Evolutionary conservation across 2,113 vertebrate genomes (phyloP).

Genomic region (Toxotes jaculatrix): DNA sequence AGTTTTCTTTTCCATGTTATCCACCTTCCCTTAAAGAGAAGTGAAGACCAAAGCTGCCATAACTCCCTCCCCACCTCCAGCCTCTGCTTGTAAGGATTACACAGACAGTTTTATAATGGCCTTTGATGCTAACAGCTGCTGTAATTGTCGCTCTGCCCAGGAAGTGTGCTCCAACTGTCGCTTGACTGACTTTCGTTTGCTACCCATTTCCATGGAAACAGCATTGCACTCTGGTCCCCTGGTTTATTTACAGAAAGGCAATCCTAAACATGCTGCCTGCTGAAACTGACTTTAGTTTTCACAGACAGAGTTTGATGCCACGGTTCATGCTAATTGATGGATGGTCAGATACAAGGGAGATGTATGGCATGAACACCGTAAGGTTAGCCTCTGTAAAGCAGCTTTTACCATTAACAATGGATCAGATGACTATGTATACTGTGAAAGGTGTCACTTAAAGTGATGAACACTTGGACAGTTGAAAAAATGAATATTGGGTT

Average conservation of each 20-base stretch:
- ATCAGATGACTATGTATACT: no score
- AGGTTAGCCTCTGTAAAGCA: not conserved
- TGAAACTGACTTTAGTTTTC: not conserved
- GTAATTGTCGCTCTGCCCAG: conserved; percentile 61
- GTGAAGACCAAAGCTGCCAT: conserved; percentile 2
- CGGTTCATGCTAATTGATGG: not conserved
- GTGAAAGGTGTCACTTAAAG: no score
- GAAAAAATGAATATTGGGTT: no score
- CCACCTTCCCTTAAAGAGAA: conserved; percentile 26
- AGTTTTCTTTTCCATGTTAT: conserved; percentile 39
- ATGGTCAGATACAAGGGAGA: not conserved
- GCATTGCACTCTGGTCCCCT: conserved; percentile 22
- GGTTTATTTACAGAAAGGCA: conserved; percentile 55
- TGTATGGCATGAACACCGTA: no score
- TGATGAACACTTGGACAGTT: no score
- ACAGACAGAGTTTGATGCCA: not conserved
- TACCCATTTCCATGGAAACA: conserved; percentile 74
- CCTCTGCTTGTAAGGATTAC: conserved; percentile 27
- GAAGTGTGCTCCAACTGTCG: conserved; percentile 29
- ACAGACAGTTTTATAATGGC: conserved; percentile 38
- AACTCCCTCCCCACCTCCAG: not conserved
- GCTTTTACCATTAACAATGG: not conserved
- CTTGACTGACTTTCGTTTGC: conserved; percentile 43
- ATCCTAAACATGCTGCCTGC: conserved; percentile 35
- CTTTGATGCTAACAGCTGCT: conserved; percentile 69